These are phyloP conservation scores for Gorsachius goisagi DNA, from an alignment of 2,113 vertebrate species.

Conservation along the genomic window DNA sequence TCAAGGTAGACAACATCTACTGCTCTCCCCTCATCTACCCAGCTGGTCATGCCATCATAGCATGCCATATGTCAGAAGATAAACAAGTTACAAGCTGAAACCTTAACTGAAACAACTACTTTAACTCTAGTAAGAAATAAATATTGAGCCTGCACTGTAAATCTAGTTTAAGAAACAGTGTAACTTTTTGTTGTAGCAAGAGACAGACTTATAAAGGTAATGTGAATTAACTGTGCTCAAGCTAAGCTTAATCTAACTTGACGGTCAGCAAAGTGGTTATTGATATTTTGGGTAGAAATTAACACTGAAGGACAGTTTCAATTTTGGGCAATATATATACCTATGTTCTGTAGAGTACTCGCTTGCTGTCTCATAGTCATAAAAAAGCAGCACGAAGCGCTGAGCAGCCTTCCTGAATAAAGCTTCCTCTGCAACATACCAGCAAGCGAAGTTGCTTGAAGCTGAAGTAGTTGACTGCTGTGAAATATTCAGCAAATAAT, in stretches of 20 bases:
- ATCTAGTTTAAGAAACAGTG: neutral
- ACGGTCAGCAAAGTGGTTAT: neutral
- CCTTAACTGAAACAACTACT: neutral
- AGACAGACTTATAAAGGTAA: neutral
- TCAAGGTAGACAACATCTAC: no score
- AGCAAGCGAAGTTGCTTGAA: neutral
- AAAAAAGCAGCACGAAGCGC: neutral
- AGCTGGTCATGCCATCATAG: no score
- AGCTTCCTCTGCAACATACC: neutral
- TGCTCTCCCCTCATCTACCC: no score
- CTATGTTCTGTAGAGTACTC: neutral
- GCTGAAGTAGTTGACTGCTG: neutral
- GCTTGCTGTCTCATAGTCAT: neutral
- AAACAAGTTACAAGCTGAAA: neutral
- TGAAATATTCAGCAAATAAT: neutral
- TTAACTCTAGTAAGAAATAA: neutral
- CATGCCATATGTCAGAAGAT: neutral
- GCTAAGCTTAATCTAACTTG: neutral
- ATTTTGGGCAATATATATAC: neutral
- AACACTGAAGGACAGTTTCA: neutral
- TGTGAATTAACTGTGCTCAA: neutral
- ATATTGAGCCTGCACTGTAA: neutral
- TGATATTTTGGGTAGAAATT: neutral
- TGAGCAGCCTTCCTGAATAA: neutral
- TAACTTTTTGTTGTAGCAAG: neutral